Percentiles rank a stretch among this genome's conserved stretches.
Evolutionary conservation across 2,113 vertebrate species (phyloP).

Genomic region (Nyctereutes procyonoides): DNA sequence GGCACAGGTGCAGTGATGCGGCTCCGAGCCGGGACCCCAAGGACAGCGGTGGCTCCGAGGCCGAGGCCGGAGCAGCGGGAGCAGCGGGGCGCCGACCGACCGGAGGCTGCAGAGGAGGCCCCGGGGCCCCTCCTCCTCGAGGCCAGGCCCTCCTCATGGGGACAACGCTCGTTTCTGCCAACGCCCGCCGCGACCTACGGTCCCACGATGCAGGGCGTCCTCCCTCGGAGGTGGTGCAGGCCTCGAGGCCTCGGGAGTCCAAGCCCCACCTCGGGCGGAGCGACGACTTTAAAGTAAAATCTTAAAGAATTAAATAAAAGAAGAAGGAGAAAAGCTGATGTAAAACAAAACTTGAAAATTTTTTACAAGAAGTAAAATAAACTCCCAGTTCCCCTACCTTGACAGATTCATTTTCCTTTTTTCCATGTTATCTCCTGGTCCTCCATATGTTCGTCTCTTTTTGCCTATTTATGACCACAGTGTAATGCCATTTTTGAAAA

Average conservation of each 20-base stretch:
- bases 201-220: too few relatives aligned
- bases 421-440: background rate
- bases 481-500: background rate
- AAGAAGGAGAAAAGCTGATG: background rate
- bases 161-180: too few relatives aligned
- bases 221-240: too few relatives aligned
- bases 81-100: too few relatives aligned
- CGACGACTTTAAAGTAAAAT: background rate
- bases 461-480: slow-evolving; percentile 7
- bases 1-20: too few relatives aligned
- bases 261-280: background rate
- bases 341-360: background rate
- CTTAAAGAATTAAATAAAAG: background rate
- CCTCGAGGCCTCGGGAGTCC: background rate
- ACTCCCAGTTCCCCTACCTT: background rate
- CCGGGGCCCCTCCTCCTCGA: too few relatives aligned
- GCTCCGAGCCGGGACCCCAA: too few relatives aligned
- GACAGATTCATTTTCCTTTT: background rate
- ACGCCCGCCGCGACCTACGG: too few relatives aligned
- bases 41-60: too few relatives aligned
- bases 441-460: background rate
- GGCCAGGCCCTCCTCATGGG: too few relatives aligned
- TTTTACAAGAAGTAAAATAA: background rate
- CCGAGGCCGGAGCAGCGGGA: too few relatives aligned
- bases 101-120: too few relatives aligned